These are phyloP conservation scores for Gila orcuttii DNA, from an alignment of 2,113 vertebrate species.

Conservation along the genomic window DNA sequence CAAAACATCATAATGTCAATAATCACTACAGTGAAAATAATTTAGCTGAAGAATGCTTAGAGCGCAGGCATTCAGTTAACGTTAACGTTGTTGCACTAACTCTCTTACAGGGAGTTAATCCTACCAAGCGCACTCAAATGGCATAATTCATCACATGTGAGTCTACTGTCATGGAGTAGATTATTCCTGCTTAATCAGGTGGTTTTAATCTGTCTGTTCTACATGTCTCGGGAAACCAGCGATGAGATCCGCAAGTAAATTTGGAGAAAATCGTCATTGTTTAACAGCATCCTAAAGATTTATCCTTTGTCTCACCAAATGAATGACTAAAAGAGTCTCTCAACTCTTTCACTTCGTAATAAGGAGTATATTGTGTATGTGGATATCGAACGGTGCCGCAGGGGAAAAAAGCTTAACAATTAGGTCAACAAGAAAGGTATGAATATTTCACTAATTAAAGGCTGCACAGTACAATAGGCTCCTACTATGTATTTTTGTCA, in stretches of 20 bases:
- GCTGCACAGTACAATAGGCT: background rate
- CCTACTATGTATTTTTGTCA: background rate
- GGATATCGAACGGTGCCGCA: background rate
- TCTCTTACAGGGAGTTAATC: slow-evolving; percentile 15
- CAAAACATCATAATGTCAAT: slow-evolving; percentile 38
- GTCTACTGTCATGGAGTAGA: slow-evolving; percentile 15
- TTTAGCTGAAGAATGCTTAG: slow-evolving; percentile 42
- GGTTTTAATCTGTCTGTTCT: slow-evolving; percentile 34
- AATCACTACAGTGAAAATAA: slow-evolving; percentile 26
- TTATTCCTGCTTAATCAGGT: slow-evolving; percentile 44
- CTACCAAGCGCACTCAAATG: slow-evolving; percentile 5
- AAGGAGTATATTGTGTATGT: slow-evolving; percentile 15
- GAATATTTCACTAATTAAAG: slow-evolving; percentile 8
- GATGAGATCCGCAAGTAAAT: slow-evolving; percentile 5
- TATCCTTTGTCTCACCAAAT: slow-evolving; percentile 33
- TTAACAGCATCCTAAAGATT: slow-evolving; percentile 27
- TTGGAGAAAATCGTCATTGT: slow-evolving; percentile 17
- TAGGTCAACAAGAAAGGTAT: slow-evolving; percentile 23
- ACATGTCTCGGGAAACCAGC: slow-evolving; percentile 3
- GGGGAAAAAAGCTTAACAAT: background rate
- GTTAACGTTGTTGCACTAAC: background rate
- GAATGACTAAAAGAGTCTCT: slow-evolving; percentile 35
- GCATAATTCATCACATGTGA: slow-evolving; percentile 38
- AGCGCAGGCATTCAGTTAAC: background rate
- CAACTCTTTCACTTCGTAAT: background rate